These are phyloP conservation scores for Poeciliopsis gracilis DNA, from an alignment of 2,797 vertebrate species.

Conservation along the genomic window DNA sequence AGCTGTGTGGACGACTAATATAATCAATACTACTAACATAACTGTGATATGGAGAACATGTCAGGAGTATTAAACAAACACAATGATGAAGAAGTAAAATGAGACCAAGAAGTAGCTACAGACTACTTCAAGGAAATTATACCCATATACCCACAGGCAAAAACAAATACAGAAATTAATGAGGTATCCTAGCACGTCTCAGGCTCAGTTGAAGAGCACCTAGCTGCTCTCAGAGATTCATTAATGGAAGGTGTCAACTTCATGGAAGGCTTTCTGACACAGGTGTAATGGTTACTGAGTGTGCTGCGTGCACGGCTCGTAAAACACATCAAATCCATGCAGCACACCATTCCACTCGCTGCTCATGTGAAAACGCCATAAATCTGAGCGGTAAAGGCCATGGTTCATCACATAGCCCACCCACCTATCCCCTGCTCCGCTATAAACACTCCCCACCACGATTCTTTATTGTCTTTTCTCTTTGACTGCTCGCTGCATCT, in stretches of 20 bases:
- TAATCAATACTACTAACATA: conserved; percentile 37
- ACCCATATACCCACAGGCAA: conserved; percentile 1
- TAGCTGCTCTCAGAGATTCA: conserved; percentile 43
- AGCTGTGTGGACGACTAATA: conserved; percentile 18
- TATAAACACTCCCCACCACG: not conserved
- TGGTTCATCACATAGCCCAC: conserved; percentile 33
- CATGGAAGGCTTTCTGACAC: conserved; percentile 43
- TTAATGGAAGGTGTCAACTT: conserved; percentile 46
- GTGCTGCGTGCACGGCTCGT: conserved; percentile 31
- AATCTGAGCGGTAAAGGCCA: conserved; percentile 57
- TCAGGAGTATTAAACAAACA: not conserved
- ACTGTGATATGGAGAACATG: not conserved
- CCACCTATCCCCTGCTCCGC: conserved; percentile 2
- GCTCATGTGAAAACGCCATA: conserved; percentile 36
- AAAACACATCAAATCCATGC: conserved; percentile 54
- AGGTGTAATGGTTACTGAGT: conserved; percentile 49
- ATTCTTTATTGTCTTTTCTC: not conserved
- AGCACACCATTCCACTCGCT: conserved; percentile 7
- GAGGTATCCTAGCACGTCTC: conserved; percentile 30
- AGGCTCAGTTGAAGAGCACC: conserved; percentile 33
- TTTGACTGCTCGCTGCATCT: conserved; percentile 37
- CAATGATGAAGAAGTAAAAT: not conserved
- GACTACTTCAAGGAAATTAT: not conserved
- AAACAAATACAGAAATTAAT: conserved; percentile 35
- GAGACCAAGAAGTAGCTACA: not conserved